Evolutionary conservation across 2,113 vertebrate genomes (phyloP), one percentile per base, ranked within the genome.

Genomic region (Eurypyga helias): DNA sequence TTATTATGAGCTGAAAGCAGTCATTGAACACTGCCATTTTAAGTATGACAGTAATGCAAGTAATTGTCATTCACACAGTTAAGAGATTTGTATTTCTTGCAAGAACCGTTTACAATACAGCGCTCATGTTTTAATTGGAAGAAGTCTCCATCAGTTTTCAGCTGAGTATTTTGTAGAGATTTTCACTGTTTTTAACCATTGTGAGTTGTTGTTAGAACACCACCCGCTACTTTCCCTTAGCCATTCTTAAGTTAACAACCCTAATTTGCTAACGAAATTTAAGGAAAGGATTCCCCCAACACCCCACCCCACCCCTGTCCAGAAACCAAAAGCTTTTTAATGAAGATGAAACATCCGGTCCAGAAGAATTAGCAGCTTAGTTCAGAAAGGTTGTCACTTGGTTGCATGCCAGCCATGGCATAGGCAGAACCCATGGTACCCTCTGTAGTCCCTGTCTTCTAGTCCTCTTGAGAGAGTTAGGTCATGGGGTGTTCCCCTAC

Each of bases 1-100:
- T 97, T 97, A 95, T 97, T 97, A 91, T 97, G 93, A 96, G 75
- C 84, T 93, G 95, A 97, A 98, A 97, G 82, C 79, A 96, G 87
- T 97, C 58, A 73, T 64, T 96, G 93, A 93, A 95, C 90, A 83
- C 57, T 97, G 96, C 94, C 84, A 96, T 93, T 97, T 96, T 95
- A 96, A 97, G 70, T 87, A 94, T 89, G 90, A 98, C 58, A 97
- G 87, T 97, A 98, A 97, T 95, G 94, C 95, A 94, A 90, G 83
- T 96, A 97, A 97, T 97, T 66, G 18, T 95, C 86, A 96, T 90
- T 95, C 94, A 91, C 90, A 97, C 82, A 60, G 83, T 96, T 97
- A 97, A 97, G 92, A 93, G 96, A 91, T 95, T 97, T 96, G 83
- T 90, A 17, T 94, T 97, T 98, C 95, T 97, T 95, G 51, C 83